A percentile compares a stretch with the other conserved stretches of the same genome.
Conservation (phyloP, 2,113 vertebrate species). For the Strix aluco region DNA sequence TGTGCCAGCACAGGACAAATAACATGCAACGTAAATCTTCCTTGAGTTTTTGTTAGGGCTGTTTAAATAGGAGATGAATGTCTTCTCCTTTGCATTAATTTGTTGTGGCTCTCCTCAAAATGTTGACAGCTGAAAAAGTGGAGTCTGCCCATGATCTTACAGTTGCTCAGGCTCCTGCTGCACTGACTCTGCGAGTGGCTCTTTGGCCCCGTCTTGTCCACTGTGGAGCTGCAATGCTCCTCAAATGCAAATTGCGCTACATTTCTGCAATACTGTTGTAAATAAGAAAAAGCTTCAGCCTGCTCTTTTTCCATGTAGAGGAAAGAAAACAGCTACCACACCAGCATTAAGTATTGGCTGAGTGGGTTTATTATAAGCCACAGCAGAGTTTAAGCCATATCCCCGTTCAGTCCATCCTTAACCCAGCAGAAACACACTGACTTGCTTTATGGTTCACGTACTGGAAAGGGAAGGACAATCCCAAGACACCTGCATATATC, state of each 20-base stretch:
- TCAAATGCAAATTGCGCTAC: neutral
- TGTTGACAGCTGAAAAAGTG: neutral
- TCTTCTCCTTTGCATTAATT: neutral
- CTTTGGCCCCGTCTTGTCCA: rapidly evolving
- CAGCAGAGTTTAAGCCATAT: neutral
- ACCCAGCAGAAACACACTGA: neutral
- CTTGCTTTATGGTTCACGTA: neutral
- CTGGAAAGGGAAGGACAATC: neutral
- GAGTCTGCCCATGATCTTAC: neutral
- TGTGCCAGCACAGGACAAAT: neutral
- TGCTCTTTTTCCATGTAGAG: neutral
- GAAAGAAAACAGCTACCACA: neutral
- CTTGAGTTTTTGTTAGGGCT: neutral
- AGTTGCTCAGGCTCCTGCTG: neutral
- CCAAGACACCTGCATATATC: neutral
- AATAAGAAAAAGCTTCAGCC: neutral
- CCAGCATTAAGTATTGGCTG: neutral
- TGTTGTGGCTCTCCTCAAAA: neutral
- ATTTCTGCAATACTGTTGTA: neutral
- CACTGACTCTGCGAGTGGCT: neutral
- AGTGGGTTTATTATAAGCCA: neutral
- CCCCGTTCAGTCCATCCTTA: neutral
- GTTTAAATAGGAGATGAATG: neutral
- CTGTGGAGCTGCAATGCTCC: neutral
- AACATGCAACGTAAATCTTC: neutral